Base-by-base conservation (phyloP, 2,888 invertebrate species). In the Monopis laevigella region DNA sequence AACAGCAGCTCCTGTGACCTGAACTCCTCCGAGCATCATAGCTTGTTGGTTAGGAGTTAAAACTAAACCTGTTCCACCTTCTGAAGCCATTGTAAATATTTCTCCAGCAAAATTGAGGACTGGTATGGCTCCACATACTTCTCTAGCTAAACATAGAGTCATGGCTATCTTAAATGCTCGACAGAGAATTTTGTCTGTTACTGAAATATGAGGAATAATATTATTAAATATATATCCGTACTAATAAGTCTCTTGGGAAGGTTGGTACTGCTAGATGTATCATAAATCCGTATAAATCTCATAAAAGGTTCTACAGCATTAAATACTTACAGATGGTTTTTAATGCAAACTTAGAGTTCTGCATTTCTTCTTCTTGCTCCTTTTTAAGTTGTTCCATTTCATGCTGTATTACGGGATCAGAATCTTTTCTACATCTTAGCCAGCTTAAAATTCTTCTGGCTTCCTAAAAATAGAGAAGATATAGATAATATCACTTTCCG, bases 31-130 rank as follows among this genome's bases (percentile, higher is more conserved):
- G 8, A 78, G 53, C 56, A 71, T 51, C 68, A 78, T 78, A 0
- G 78, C 75, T 40, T 78, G 78, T 46, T 77, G 71, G 46, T 78
- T 78, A 0, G 77, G 66, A 18, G 64, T 65, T 11, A 77, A 46
- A 1, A 63, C 42, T 4, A 70, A 42, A 0, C 53, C 52, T 0
- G 60, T 47, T 0, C 35, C 52, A 1, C 63, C 68, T 26, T 59
- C 48, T 0, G 72, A 65, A 0, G 77, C 61, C 42, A 59, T 53
- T 0, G 48, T 46, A 50, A 78, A 78, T 35, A 78, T 78, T 30
- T 75, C 67, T 0, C 74, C 73, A 46, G 78, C 78, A 14, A 73
- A 78, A 50, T 71, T 75, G 2, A 74, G 50, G 0, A 78, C 72
- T 0, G 75, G 74, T 0, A 70, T 59, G 0, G 72, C 61, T 0